phyloP scores from a whole-genome alignment of 92 coral and sea anemone genomes.

The Parazoanthus darwini region DNA sequence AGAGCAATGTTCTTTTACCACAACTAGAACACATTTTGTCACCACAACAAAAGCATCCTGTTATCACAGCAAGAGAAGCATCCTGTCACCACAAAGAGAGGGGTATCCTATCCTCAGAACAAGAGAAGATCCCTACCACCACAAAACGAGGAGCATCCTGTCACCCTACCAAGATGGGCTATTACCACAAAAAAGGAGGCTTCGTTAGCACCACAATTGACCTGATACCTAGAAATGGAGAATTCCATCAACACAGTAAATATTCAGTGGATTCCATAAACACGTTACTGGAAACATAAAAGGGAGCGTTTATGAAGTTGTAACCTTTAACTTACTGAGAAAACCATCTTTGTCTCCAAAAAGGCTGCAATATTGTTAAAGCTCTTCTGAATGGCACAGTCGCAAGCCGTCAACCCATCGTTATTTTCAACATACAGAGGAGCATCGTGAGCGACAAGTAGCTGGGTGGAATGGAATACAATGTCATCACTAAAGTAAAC shows the following conservation, averaged over 20 bases:
- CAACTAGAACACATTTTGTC: not conserved
- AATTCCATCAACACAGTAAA: not conserved
- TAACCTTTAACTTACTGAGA: slow-evolving; percentile 74
- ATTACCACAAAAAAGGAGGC: not conserved
- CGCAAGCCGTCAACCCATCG: slow-evolving; percentile 91
- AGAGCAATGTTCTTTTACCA: not conserved
- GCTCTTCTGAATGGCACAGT: slow-evolving; percentile 86
- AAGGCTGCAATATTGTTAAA: slow-evolving; percentile 90
- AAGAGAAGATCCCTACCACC: not conserved
- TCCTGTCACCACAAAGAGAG: not conserved
- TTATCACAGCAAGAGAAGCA: not conserved
- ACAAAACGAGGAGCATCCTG: not conserved
- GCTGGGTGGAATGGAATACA: slow-evolving; percentile 45
- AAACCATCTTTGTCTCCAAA: slow-evolving; percentile 96
- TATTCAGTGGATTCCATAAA: too few species aligned
- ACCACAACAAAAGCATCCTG: not conserved
- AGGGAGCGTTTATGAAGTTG: not conserved
- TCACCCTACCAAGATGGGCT: not conserved
- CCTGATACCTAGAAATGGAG: not conserved
- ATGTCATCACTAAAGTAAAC: not conserved
- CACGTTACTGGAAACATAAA: not conserved
- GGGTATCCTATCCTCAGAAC: not conserved
- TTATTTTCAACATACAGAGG: slow-evolving; percentile 92
- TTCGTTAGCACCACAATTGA: not conserved
- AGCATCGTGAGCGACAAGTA: slow-evolving; percentile 80